A percentile compares a stretch with the other conserved stretches of the same genome.
Evolutionary conservation across 1,140 invertebrate species (phyloP).

Genomic region (Aphidius ervi): DNA sequence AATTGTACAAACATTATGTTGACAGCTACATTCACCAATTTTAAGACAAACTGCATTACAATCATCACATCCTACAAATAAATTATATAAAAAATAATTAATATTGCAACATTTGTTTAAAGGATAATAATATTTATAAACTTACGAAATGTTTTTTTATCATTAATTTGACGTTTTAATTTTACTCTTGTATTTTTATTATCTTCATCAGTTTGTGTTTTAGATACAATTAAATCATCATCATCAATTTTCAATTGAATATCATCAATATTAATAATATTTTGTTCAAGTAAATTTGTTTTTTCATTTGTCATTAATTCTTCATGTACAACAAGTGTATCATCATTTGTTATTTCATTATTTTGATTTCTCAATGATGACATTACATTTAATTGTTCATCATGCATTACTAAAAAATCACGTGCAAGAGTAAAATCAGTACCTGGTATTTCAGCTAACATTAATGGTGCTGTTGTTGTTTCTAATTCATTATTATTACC

Average conservation of each 20-base stretch:
- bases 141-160: slow-evolving; percentile 41
- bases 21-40: slow-evolving; percentile 50
- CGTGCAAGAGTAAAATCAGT: slow-evolving; percentile 44
- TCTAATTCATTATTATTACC: slow-evolving; percentile 42
- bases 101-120: slow-evolving; percentile 26
- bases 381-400: slow-evolving; percentile 48
- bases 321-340: not conserved
- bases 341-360: slow-evolving; percentile 29
- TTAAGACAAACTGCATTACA: slow-evolving; percentile 54
- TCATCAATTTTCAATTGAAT: no score
- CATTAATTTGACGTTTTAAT: slow-evolving; percentile 32
- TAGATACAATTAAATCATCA: not conserved
- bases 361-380: slow-evolving; percentile 42
- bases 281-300: not conserved
- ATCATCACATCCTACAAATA: slow-evolving; percentile 50
- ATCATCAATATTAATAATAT: not conserved
- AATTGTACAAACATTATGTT: slow-evolving; percentile 57
- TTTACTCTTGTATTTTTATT: slow-evolving; percentile 12
- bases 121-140: no score
- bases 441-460: slow-evolving; percentile 43
- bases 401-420: slow-evolving; percentile 50
- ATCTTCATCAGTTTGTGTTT: slow-evolving; percentile 19
- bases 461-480: slow-evolving; percentile 40
- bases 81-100: slow-evolving; percentile 14
- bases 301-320: no score